These are phyloP conservation scores for Myiozetetes cayanensis DNA, from an alignment of 2,113 vertebrate genomes.

Conservation along the genomic window DNA sequence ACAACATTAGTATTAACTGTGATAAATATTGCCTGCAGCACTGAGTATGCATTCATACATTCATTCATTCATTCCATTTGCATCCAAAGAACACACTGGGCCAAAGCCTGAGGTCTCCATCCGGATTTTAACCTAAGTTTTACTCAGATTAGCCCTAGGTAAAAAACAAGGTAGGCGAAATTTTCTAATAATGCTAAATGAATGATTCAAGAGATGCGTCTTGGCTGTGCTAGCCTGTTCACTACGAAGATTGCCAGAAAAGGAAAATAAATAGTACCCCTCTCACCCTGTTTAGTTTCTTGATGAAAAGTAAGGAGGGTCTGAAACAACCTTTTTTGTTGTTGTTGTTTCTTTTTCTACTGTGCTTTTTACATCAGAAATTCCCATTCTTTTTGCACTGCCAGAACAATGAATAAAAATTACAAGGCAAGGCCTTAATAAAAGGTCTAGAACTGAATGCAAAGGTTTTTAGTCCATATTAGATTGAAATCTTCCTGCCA, in stretches of 20 bases:
- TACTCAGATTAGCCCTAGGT: neutral
- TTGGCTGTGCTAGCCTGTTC: neutral
- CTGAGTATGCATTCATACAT: neutral
- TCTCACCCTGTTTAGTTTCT: neutral
- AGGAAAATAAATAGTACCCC: neutral
- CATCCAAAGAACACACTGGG: neutral
- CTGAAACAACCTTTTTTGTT: neutral
- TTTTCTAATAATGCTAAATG: neutral
- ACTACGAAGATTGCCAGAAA: neutral
- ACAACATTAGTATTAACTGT: neutral
- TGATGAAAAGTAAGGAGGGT: neutral
- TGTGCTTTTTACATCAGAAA: neutral
- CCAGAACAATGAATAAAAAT: neutral
- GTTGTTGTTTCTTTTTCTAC: neutral
- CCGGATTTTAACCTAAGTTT: neutral
- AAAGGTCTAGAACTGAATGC: neutral
- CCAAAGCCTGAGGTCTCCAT: neutral
- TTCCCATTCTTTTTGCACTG: neutral
- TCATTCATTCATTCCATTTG: neutral
- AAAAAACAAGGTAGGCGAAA: neutral
- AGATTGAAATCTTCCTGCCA: neutral
- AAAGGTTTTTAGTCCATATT: neutral
- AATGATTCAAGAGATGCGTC: neutral
- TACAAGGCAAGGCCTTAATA: neutral
- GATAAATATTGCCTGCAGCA: neutral